These are phyloP conservation scores for Lates japonicus DNA, from an alignment of 2,797 vertebrate species.

Conservation along the genomic window DNA sequence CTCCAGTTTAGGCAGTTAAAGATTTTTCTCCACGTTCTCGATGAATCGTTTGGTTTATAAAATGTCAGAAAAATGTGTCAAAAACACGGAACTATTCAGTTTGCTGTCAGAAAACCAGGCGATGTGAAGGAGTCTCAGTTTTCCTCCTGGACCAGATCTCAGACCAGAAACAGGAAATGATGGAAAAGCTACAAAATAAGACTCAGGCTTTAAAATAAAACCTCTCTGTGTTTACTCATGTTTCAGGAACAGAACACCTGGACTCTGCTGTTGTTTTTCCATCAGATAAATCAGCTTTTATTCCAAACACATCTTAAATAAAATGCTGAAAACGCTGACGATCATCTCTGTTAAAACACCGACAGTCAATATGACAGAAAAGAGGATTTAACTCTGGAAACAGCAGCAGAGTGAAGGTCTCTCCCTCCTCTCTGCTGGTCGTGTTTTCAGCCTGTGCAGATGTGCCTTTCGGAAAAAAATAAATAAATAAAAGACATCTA, in stretches of 20 bases:
- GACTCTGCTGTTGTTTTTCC: background rate
- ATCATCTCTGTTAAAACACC: background rate
- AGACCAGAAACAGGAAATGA: background rate
- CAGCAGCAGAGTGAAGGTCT: background rate
- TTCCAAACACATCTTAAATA: slow-evolving; percentile 10
- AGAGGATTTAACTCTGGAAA: background rate
- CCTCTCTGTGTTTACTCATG: no score
- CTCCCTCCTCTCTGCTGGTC: background rate
- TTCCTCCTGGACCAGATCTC: background rate
- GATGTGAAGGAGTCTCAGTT: no score
- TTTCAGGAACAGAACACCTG: background rate
- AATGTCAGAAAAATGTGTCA: no score
- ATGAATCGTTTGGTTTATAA: no score
- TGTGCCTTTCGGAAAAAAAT: background rate
- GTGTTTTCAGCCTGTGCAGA: background rate
- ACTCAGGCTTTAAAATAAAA: slow-evolving; percentile 1
- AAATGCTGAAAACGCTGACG: background rate
- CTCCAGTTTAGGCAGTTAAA: no score
- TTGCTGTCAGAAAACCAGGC: no score
- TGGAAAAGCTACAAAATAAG: background rate
- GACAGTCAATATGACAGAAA: background rate
- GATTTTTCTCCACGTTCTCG: no score
- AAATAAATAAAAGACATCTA: background rate
- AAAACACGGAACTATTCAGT: no score
- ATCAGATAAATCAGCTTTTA: background rate